Percentiles rank a stretch among this genome's conserved stretches.
Conservation (phyloP, 2,888 invertebrate species). For the Leucania comma region DNA sequence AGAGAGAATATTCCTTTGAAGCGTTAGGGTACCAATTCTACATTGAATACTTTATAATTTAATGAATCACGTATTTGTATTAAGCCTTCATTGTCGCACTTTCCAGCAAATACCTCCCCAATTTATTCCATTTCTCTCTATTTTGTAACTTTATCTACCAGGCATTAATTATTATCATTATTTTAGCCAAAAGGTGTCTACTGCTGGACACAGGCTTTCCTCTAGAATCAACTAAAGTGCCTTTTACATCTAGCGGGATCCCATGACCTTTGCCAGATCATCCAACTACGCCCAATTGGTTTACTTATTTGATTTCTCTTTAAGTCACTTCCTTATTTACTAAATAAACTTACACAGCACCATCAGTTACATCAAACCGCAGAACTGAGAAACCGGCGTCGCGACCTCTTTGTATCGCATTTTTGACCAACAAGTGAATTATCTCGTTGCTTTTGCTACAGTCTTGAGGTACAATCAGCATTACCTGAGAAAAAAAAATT, state of each 20-base stretch:
- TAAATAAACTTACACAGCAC: slow-evolving; percentile 74
- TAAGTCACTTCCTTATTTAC: not conserved
- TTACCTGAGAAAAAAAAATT: slow-evolving; percentile 71
- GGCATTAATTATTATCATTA: too few relatives aligned
- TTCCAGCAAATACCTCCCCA: too few relatives aligned
- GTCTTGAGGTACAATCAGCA: slow-evolving; percentile 80
- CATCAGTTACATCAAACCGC: slow-evolving; percentile 82
- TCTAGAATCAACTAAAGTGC: too few relatives aligned
- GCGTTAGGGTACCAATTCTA: too few relatives aligned
- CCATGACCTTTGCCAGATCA: not conserved
- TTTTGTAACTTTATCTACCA: too few relatives aligned
- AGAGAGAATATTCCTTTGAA: too few relatives aligned
- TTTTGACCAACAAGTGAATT: slow-evolving; percentile 76
- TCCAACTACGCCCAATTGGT: not conserved
- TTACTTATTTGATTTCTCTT: too few relatives aligned
- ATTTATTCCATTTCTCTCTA: too few relatives aligned
- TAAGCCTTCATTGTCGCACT: too few relatives aligned
- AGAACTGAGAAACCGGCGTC: slow-evolving; percentile 81
- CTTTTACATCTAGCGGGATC: not conserved
- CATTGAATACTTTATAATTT: too few relatives aligned
- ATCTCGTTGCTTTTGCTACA: slow-evolving; percentile 74
- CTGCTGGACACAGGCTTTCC: not conserved
- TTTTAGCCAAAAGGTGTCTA: not conserved
- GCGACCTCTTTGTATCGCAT: slow-evolving; percentile 79
- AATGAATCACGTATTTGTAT: too few relatives aligned